These are phyloP conservation scores for Kryptolebias ocellatus DNA, from an alignment of 2,797 vertebrate species.

Conservation along the genomic window DNA sequence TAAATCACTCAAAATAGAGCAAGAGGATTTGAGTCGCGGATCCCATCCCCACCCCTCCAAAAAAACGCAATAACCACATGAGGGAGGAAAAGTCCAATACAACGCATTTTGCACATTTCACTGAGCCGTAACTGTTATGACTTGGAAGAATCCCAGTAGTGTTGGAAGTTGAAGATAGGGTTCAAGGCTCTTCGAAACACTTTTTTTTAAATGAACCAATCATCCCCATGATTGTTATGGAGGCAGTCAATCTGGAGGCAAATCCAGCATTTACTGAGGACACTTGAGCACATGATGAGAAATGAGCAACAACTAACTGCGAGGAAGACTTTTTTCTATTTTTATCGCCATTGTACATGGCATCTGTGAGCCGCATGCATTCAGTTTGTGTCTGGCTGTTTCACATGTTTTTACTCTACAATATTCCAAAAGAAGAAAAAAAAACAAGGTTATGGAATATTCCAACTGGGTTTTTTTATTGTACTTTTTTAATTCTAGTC, in stretches of 20 bases:
- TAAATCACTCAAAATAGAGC: slow-evolving; percentile 79
- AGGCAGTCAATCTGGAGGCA: slow-evolving; percentile 71
- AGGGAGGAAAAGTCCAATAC: slow-evolving; percentile 69
- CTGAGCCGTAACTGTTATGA: slow-evolving; percentile 54
- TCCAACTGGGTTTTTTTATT: not conserved
- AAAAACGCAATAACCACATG: slow-evolving; percentile 74
- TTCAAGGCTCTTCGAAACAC: slow-evolving; percentile 57
- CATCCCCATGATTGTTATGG: slow-evolving; percentile 70
- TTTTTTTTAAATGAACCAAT: slow-evolving; percentile 70
- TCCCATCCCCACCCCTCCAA: slow-evolving; percentile 33
- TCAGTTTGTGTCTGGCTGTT: slow-evolving; percentile 26
- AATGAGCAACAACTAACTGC: slow-evolving; percentile 38
- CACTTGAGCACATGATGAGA: slow-evolving; percentile 64
- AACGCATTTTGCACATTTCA: slow-evolving; percentile 68
- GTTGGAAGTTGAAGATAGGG: slow-evolving; percentile 43
- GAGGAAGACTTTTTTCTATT: not conserved
- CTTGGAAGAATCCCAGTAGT: slow-evolving; percentile 42
- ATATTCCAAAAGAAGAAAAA: not conserved
- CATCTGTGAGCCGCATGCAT: slow-evolving; percentile 23
- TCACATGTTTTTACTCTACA: slow-evolving; percentile 48
- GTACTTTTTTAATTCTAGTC: slow-evolving; percentile 49
- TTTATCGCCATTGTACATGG: slow-evolving; percentile 3
- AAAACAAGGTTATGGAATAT: slow-evolving; percentile 11
- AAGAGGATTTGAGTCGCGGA: slow-evolving; percentile 76
- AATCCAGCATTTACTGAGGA: slow-evolving; percentile 52